Evolutionary conservation across 2,113 vertebrate species (phyloP), one percentile per base, ranked within the genome.

Genomic region (Sylvietta virens): DNA sequence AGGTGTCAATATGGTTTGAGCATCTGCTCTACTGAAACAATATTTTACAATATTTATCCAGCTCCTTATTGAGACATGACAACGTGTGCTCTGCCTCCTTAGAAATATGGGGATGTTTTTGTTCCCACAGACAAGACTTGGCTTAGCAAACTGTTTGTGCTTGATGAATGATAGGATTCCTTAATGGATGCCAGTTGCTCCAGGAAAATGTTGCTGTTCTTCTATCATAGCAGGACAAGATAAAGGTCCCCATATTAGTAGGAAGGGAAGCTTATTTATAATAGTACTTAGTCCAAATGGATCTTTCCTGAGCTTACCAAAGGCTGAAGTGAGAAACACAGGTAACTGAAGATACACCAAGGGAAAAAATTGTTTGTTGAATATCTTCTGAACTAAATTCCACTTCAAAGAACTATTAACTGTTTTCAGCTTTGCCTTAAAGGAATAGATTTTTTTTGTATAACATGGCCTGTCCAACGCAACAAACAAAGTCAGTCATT

Each of bases 41-140:
- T 94, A 93, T 97, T 95, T 92, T 88, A 80, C 79, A 96, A 88
- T 93, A 93, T 95, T 97, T 96, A 93, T 92, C 74, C 58, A 77
- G 37, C 27, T 91, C 91, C 71, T 88, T 77, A 66, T 50, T 93
- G 74, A 95, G 82, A 95, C n/a, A 62, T 82, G 66, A 76, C 86
- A 94, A 53, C 3, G 0, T 44, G 45, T 82, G 11, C 42, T 85
- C 21, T 91, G 57, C 51, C 62, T 95, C 61, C 70, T 62, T 76
- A 56, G 73, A 91, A 92, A 72, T 67, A 71, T 23, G 70, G 11
- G 31, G 53, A 64, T 71, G 20, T 44, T 48, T 78, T 92, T 89
- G n/a, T 84, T 96, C 60, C 51, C 40, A 8, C 4, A 86, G 77
- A 57, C 78, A 60, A 28, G 16, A 20, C 42, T 92, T 79, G 73